These are phyloP conservation scores for Chionomys nivalis DNA, from an alignment of 2,113 vertebrate genomes.

Conservation along the genomic window DNA sequence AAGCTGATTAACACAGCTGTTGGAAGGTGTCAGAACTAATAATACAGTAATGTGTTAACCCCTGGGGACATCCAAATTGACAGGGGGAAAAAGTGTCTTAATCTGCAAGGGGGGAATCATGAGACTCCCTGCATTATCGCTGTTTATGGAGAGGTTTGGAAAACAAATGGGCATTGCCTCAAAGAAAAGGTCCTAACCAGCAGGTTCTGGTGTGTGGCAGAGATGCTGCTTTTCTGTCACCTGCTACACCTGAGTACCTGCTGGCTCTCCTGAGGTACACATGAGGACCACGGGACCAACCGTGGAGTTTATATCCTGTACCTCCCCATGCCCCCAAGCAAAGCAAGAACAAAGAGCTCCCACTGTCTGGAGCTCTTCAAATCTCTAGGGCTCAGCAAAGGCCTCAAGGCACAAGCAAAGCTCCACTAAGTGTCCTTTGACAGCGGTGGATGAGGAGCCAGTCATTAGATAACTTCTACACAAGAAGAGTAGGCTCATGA, in stretches of 20 bases:
- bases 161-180: background rate
- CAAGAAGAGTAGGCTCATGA: background rate
- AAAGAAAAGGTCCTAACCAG: background rate
- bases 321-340: no score
- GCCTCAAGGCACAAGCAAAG: accelerated
- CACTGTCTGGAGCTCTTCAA: accelerated
- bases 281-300: background rate
- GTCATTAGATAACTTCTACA: background rate
- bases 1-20: background rate
- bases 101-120: background rate
- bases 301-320: no score
- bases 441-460: background rate
- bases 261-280: background rate
- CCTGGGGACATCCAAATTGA: background rate
- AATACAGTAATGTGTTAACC: background rate
- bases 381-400: background rate
- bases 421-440: background rate
- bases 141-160: background rate
- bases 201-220: background rate
- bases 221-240: background rate
- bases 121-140: accelerated
- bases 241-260: background rate
- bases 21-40: background rate
- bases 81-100: background rate
- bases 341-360: background rate